These are phyloP conservation scores for Sylvia atricapilla DNA, from an alignment of 2,113 vertebrate species.

Conservation along the genomic window DNA sequence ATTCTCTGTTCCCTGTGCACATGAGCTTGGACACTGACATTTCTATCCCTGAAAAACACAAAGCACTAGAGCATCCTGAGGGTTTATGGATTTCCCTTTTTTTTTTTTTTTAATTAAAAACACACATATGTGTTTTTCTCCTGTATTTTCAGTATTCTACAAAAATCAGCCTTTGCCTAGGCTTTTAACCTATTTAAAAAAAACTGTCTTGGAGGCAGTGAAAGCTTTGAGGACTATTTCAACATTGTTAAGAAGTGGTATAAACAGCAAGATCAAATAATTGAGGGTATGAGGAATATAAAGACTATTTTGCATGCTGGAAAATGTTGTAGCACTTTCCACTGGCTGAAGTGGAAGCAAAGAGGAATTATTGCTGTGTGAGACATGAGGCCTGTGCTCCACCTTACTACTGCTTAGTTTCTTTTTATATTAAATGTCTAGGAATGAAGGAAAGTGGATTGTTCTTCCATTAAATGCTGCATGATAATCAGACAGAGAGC, in stretches of 20 bases:
- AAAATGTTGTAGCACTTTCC: neutral
- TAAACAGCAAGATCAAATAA: neutral
- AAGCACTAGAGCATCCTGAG: neutral
- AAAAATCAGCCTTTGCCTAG: neutral
- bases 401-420: neutral
- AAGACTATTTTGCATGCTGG: neutral
- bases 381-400: neutral
- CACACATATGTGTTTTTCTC: neutral
- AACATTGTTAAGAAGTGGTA: neutral
- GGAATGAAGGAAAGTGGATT: neutral
- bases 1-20: neutral
- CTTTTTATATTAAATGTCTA: neutral
- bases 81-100: neutral
- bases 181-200: neutral
- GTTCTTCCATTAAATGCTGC: neutral
- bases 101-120: neutral
- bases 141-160: neutral
- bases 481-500: neutral
- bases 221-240: neutral
- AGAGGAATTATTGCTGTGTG: neutral
- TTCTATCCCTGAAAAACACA: neutral
- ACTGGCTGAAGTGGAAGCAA: neutral
- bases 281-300: neutral
- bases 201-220: neutral
- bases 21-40: neutral